These are phyloP conservation scores for Alectura lathami DNA, from an alignment of 2,113 vertebrate genomes.

Conservation along the genomic window DNA sequence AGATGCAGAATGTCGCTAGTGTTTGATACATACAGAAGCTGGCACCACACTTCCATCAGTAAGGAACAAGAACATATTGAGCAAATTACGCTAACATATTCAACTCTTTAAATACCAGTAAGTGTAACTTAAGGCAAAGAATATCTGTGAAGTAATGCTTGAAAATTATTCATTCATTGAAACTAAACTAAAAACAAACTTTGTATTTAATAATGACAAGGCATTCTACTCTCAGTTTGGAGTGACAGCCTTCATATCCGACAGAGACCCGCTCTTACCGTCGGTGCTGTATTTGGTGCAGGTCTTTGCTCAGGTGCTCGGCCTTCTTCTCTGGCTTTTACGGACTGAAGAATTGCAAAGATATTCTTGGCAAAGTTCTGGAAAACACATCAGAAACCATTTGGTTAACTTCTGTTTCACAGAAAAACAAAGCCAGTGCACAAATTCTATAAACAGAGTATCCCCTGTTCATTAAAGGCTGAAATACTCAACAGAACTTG, in stretches of 20 bases:
- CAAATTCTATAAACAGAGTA: rapidly evolving
- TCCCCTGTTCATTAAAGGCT: neutral
- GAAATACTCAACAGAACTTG: neutral
- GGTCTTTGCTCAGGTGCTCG: slow-evolving; percentile 95
- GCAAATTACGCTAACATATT: neutral
- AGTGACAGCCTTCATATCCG: neutral
- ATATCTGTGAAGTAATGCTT: neutral
- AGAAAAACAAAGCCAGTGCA: neutral
- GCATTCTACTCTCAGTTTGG: neutral
- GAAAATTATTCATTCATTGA: neutral
- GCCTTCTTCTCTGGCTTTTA: slow-evolving; percentile 98
- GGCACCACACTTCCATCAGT: neutral
- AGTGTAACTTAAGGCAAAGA: neutral
- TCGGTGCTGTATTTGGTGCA: slow-evolving; percentile 88
- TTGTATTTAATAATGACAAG: rapidly evolving
- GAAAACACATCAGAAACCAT: slow-evolving; percentile 24
- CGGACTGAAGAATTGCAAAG: slow-evolving; percentile 98
- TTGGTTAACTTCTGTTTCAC: neutral
- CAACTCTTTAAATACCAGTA: slow-evolving; percentile 1
- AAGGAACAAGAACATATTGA: slow-evolving; percentile 10
- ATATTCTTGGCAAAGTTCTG: slow-evolving; percentile 99
- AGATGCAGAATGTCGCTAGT: slow-evolving; percentile 3
- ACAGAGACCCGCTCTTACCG: slow-evolving; percentile 75
- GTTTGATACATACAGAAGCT: slow-evolving; percentile 25
- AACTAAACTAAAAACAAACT: neutral